phyloP scores from a whole-genome alignment of 2,113 vertebrate genomes.

The Paradoxurus hermaphroditus region DNA sequence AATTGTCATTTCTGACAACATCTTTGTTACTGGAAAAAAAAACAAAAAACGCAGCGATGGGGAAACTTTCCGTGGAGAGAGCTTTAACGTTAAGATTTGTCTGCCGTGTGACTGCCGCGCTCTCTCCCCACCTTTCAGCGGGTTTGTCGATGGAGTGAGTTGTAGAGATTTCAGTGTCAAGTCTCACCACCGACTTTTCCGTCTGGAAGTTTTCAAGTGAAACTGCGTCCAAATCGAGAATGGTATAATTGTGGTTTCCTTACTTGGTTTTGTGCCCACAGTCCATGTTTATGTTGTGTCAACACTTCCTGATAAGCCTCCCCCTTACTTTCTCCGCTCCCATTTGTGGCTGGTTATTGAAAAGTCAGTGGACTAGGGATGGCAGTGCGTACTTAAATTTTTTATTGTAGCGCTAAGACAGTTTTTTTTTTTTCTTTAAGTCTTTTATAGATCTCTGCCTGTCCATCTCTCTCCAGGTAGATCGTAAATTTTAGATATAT shows the following conservation, averaged over 20 bases:
- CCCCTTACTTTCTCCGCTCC: constrained; percentile 22
- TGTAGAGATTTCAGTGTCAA: constrained; percentile 29
- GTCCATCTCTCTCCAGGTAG: not conserved
- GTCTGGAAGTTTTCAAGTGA: constrained; percentile 52
- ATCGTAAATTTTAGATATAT: not conserved
- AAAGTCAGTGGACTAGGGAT: not conserved
- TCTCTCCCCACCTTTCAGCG: constrained; percentile 33
- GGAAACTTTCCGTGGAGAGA: constrained; percentile 77
- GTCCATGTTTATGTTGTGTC: constrained; percentile 56
- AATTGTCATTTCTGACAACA: constrained; percentile 91
- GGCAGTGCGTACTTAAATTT: not conserved
- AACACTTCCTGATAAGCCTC: constrained; percentile 63
- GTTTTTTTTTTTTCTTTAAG: not conserved
- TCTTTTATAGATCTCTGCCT: not conserved
- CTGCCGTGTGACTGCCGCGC: constrained; percentile 49
- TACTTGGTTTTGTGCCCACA: constrained; percentile 20
- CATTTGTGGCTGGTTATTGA: constrained; percentile 49
- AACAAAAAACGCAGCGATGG: constrained; percentile 76
- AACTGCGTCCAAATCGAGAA: constrained; percentile 51
- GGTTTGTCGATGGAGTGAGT: constrained; percentile 15
- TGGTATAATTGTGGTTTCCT: constrained; percentile 67
- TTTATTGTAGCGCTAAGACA: not conserved
- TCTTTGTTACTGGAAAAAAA: constrained; percentile 83
- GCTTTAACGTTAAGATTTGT: constrained; percentile 72
- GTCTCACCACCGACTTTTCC: not conserved